phyloP scores from a whole-genome alignment of 2,113 vertebrate species.

The Petaurus breviceps region DNA sequence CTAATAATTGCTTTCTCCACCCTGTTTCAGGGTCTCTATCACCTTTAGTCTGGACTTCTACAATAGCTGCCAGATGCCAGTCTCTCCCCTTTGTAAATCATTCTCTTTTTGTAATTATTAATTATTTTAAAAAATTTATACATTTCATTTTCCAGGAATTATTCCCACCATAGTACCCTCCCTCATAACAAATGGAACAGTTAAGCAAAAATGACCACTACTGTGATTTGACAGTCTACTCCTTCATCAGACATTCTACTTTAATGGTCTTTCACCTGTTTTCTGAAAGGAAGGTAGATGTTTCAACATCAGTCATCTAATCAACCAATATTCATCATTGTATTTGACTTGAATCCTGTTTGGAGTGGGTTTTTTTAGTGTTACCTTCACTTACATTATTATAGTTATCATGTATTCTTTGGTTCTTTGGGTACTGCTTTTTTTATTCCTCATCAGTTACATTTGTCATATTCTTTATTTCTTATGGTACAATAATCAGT shows the following conservation, averaged over 20 bases:
- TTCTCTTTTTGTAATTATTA: background rate
- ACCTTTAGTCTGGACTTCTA: background rate
- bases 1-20: background rate
- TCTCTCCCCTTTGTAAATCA: background rate
- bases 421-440: background rate
- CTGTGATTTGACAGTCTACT: background rate
- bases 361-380: background rate
- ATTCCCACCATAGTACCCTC: background rate
- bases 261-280: background rate
- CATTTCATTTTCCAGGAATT: background rate
- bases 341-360: background rate
- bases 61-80: background rate
- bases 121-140: background rate
- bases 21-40: background rate
- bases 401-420: background rate
- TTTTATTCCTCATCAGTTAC: background rate
- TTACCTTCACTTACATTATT: background rate
- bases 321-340: background rate
- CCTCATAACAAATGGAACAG: background rate
- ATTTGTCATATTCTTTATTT: background rate
- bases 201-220: background rate
- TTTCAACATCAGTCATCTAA: background rate
- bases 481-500: background rate
- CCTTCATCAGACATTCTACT: too few relatives aligned
- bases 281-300: background rate